Percentiles rank a stretch among this genome's conserved stretches.
phyloP scores from a whole-genome alignment of 1,140 invertebrate species.

The Eurosta solidaginis region DNA sequence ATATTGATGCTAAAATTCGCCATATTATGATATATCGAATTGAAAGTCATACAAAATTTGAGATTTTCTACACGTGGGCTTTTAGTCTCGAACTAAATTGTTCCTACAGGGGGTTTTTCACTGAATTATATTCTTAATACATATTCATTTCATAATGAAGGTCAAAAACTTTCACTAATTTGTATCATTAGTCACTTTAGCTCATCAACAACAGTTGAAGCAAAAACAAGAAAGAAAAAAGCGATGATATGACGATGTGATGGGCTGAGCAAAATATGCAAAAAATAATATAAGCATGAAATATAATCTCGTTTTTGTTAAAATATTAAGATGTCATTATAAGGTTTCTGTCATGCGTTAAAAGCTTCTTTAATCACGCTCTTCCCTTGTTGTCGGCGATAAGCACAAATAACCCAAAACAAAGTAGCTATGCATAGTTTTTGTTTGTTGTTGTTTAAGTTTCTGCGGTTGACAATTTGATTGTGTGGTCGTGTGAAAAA shows the following conservation, averaged over 20 bases:
- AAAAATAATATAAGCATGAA: background rate
- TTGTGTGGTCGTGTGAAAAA: slow-evolving; percentile 13
- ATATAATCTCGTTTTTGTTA: background rate
- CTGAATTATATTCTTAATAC: no score
- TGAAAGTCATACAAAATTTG: no score
- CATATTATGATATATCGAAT: no score
- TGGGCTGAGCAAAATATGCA: background rate
- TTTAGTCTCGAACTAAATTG: no score
- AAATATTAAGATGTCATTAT: slow-evolving; percentile 14
- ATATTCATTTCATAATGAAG: background rate
- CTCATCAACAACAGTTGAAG: background rate
- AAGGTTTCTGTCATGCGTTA: background rate
- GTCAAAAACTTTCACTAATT: background rate
- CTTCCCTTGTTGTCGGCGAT: background rate
- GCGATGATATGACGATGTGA: background rate
- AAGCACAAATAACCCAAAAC: background rate
- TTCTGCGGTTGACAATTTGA: slow-evolving; percentile 2
- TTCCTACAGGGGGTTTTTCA: no score
- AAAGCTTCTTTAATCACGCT: background rate
- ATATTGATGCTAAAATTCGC: no score
- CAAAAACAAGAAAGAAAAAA: background rate
- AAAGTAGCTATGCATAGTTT: background rate
- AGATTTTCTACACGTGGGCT: no score
- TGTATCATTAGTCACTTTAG: background rate
- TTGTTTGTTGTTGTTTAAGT: background rate